Conservation (phyloP, 2,113 vertebrate genomes). For the Phainopepla nitens region DNA sequence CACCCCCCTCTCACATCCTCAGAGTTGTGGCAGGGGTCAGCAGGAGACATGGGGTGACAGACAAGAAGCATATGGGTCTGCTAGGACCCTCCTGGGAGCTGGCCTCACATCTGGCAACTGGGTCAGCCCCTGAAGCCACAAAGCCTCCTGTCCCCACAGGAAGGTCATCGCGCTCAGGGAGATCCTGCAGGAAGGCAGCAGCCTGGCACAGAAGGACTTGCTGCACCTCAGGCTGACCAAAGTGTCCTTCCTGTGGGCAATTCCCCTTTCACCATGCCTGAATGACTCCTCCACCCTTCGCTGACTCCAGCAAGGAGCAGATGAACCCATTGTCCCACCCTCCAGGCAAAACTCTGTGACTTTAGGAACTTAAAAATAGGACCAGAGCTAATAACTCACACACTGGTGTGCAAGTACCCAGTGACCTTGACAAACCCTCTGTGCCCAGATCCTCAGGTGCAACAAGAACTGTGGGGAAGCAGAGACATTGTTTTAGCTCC, state of each 20-base stretch:
- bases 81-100: neutral
- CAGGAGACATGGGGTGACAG: neutral
- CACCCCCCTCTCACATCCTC: neutral
- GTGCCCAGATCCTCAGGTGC: neutral
- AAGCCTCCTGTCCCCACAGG: neutral
- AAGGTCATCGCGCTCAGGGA: rapidly evolving
- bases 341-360: constrained; percentile 7
- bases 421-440: neutral
- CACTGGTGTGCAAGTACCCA: neutral
- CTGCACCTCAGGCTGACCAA: neutral
- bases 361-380: constrained; percentile 13
- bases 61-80: neutral
- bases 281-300: neutral
- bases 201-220: neutral
- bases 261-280: neutral
- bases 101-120: rapidly evolving
- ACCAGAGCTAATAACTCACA: neutral
- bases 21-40: neutral
- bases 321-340: constrained; percentile 32
- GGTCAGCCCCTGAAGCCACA: neutral
- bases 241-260: constrained; percentile 4
- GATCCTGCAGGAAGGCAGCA: neutral
- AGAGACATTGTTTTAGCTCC: neutral
- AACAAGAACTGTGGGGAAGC: neutral
- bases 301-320: constrained; percentile 17